Evolutionary conservation across 2,113 vertebrate species (phyloP).

Genomic region (Dromiciops gliroides): DNA sequence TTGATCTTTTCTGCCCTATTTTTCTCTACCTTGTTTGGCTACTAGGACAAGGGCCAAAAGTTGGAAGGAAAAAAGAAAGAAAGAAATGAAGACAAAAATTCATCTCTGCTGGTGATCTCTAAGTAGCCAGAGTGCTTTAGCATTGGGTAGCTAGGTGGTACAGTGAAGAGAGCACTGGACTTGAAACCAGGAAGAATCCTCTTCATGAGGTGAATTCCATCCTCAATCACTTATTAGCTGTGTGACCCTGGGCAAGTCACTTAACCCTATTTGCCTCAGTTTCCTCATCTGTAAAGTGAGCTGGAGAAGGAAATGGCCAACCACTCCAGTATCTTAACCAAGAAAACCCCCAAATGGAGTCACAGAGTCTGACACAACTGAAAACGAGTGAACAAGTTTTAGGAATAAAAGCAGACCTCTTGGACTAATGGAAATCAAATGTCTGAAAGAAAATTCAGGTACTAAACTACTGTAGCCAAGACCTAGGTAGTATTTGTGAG

Average conservation of each 20-base stretch:
- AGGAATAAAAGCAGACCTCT: constrained; percentile 47
- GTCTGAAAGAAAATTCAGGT: constrained; percentile 21
- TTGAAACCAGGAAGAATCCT: not conserved
- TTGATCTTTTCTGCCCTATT: not conserved
- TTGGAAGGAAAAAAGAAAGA: not conserved
- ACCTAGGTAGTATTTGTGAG: constrained; percentile 18
- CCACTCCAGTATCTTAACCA: not conserved
- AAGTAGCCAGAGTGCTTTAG: constrained; percentile 25
- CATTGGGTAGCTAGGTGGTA: not conserved
- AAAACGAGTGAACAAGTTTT: not conserved
- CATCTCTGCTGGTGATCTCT: constrained; percentile 13
- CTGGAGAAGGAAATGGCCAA: not conserved
- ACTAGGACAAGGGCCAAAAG: not conserved
- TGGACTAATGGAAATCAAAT: constrained; percentile 37
- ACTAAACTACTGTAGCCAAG: not conserved
- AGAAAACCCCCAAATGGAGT: not conserved
- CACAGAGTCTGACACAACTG: not conserved
- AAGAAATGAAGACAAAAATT: constrained; percentile 17
- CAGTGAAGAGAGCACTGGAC: not conserved
- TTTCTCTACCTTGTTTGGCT: not conserved
- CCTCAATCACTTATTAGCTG: not conserved
- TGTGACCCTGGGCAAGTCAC: not conserved
- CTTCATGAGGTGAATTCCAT: not conserved
- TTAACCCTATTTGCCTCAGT: not conserved
- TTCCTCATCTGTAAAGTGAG: not conserved